Conservation (phyloP, 2,888 invertebrate species). For the Monochamus alternatus region DNA sequence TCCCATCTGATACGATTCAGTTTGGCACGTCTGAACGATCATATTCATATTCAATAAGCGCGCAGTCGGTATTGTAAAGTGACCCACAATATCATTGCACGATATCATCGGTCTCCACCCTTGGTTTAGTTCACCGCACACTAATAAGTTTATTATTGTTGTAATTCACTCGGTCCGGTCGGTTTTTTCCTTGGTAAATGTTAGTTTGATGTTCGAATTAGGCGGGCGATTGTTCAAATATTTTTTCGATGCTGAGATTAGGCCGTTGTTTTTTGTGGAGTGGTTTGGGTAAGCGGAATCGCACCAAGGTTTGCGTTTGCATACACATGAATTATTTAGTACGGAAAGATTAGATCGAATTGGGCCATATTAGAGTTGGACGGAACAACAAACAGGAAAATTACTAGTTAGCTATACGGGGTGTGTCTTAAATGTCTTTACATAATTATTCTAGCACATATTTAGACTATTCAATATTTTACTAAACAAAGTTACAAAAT, state of each 20-base stretch:
- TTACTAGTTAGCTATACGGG: too few species aligned
- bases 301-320: not conserved
- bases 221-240: slow-evolving; percentile 15
- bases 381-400: too few species aligned
- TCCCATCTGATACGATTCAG: slow-evolving; percentile 59
- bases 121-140: slow-evolving; percentile 2
- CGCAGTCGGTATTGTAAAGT: slow-evolving; percentile 49
- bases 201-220: slow-evolving; percentile 19
- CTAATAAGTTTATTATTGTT: slow-evolving; percentile 50
- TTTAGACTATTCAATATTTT: too few species aligned
- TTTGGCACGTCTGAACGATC: slow-evolving; percentile 57
- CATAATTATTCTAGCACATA: too few species aligned
- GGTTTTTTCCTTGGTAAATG: slow-evolving; percentile 34
- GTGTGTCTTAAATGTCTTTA: too few species aligned
- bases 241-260: slow-evolving; percentile 5
- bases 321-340: not conserved
- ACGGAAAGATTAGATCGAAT: not conserved
- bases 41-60: slow-evolving; percentile 59
- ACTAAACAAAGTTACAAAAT: too few species aligned
- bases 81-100: slow-evolving; percentile 52
- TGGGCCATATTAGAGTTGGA: too few species aligned
- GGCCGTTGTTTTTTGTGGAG: not conserved
- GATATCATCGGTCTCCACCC: slow-evolving; percentile 48
- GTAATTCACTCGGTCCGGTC: slow-evolving; percentile 37
- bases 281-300: slow-evolving; percentile 3